phyloP scores from a whole-genome alignment of 2,888 invertebrate species.

The Malthinus flaveolus region DNA sequence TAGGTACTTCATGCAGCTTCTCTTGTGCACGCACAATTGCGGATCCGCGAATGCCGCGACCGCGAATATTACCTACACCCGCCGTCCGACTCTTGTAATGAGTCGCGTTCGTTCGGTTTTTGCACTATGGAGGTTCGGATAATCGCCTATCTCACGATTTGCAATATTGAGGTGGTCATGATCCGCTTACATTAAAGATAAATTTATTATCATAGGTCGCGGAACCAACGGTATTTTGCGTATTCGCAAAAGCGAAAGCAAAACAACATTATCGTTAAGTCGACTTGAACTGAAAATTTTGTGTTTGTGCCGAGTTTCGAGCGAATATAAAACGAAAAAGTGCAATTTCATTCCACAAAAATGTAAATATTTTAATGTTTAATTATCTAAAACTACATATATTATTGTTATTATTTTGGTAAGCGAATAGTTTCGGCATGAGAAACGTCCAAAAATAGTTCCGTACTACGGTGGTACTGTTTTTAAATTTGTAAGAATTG shows the following conservation, averaged over 20 bases:
- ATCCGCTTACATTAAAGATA: conserved; percentile 47
- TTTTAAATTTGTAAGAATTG: neutral
- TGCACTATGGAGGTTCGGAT: conserved; percentile 45
- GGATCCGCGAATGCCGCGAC: conserved; percentile 46
- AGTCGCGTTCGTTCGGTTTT: conserved; percentile 48
- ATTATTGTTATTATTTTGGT: too few species aligned
- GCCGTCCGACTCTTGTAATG: conserved; percentile 28
- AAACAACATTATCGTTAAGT: neutral
- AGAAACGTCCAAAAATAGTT: neutral
- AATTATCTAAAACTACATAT: too few species aligned
- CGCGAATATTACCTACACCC: conserved; percentile 34
- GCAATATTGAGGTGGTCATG: conserved; percentile 54
- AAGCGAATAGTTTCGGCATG: too few species aligned
- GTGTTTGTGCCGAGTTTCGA: too few species aligned
- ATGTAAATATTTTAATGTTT: too few species aligned
- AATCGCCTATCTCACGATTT: conserved; percentile 47
- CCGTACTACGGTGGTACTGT: neutral
- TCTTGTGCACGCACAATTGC: conserved; percentile 36
- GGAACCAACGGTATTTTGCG: conserved; percentile 49
- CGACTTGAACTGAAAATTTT: too few species aligned
- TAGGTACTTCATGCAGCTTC: conserved; percentile 13
- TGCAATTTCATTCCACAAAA: too few species aligned
- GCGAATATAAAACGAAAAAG: too few species aligned
- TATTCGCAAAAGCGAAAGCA: conserved; percentile 26
- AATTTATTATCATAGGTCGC: conserved; percentile 54